Conservation (phyloP, 2,888 invertebrate genomes). For the Junonia oenone region DNA sequence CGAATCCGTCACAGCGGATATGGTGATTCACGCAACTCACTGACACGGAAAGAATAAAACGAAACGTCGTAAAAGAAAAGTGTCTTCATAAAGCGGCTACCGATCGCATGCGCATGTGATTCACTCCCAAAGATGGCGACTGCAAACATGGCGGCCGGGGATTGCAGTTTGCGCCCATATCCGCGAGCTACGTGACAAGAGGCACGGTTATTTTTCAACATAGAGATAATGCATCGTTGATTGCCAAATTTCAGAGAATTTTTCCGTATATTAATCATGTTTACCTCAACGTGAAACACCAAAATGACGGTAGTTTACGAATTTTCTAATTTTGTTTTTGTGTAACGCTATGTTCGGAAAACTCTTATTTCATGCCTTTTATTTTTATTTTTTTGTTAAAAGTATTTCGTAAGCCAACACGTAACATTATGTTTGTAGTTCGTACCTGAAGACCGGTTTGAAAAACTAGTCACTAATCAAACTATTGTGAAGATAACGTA, state of each 20-base stretch:
- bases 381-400: too few relatives aligned
- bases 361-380: too few relatives aligned
- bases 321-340: too few relatives aligned
- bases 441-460: background rate
- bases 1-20: conserved; percentile 21
- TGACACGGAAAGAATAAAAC: conserved; percentile 19
- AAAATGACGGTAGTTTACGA: too few relatives aligned
- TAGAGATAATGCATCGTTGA: background rate
- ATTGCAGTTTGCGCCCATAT: conserved; percentile 41
- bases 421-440: background rate
- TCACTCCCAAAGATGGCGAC: conserved; percentile 41
- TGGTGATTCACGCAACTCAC: conserved; percentile 14
- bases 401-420: too few relatives aligned
- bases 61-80: conserved; percentile 25
- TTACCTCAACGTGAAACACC: too few relatives aligned
- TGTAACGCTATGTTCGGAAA: too few relatives aligned
- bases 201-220: conserved; percentile 35
- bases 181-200: conserved; percentile 39
- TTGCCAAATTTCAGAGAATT: background rate
- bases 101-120: conserved; percentile 32
- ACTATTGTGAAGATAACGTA: background rate
- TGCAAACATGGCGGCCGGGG: conserved; percentile 39
- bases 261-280: background rate
- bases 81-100: conserved; percentile 27
- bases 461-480: background rate